phyloP scores from a whole-genome alignment of 2,888 invertebrate species.

The Anthrax anthrax region DNA sequence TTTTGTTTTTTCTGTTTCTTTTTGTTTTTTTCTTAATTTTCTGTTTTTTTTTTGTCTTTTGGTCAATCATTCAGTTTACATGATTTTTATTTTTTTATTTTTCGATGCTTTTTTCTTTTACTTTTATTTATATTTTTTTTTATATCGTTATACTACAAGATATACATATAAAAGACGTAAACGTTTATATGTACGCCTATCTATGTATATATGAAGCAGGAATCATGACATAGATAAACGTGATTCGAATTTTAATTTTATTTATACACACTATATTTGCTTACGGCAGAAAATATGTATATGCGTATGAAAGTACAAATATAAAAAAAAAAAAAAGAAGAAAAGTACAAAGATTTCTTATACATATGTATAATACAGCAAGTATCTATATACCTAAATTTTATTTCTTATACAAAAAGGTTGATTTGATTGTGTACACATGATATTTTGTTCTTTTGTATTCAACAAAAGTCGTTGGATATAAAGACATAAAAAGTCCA shows the following conservation, averaged over 20 bases:
- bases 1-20: too few relatives aligned
- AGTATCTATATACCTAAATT: too few relatives aligned
- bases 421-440: too few relatives aligned
- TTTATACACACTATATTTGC: neutral
- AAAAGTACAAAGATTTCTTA: too few relatives aligned
- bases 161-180: neutral
- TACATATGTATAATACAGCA: too few relatives aligned
- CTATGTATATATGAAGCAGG: neutral
- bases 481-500: too few relatives aligned
- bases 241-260: slow-evolving; percentile 4
- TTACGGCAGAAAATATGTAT: too few relatives aligned
- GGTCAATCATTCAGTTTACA: slow-evolving; percentile 4
- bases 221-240: slow-evolving; percentile 6
- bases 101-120: neutral
- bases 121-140: slow-evolving; percentile 1
- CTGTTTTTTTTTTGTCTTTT: neutral
- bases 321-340: too few relatives aligned
- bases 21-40: neutral
- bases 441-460: too few relatives aligned
- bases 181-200: neutral
- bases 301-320: too few relatives aligned
- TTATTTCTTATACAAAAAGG: too few relatives aligned
- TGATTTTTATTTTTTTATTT: neutral
- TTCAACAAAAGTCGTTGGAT: too few relatives aligned
- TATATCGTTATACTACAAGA: neutral